Percentiles rank a stretch among this genome's conserved stretches.
Conservation (phyloP, 2,797 vertebrate genomes). For the Rousettus madagascariensis region DNA sequence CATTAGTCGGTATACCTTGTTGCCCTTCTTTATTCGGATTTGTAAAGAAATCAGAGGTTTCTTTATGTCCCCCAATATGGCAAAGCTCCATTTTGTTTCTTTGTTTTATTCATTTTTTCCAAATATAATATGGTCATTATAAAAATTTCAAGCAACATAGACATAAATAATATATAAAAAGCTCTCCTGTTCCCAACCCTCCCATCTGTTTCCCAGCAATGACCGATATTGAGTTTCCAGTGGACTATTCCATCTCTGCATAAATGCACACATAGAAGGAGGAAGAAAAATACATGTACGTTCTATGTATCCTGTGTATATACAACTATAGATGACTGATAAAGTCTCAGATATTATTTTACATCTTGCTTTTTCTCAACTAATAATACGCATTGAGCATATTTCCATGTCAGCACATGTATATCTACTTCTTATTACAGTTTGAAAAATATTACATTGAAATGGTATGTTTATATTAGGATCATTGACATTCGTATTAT, state of each 20-base stretch:
- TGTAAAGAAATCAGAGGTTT: not conserved
- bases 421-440: not conserved
- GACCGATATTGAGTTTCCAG: not conserved
- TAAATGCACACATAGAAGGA: not conserved
- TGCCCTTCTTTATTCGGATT: not conserved
- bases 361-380: not conserved
- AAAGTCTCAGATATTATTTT: not conserved
- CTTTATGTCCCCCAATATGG: not conserved
- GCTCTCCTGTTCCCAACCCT: not conserved
- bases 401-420: not conserved
- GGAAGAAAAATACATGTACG: not conserved
- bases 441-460: not conserved
- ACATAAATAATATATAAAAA: not conserved
- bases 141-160: not conserved
- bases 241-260: not conserved
- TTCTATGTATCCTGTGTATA: not conserved
- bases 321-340: not conserved
- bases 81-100: not conserved
- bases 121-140: not conserved
- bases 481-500: not conserved
- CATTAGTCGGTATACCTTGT: not conserved
- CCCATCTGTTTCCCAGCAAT: not conserved
- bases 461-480: not conserved
- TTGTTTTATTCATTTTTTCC: not conserved
- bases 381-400: not conserved